These are phyloP conservation scores for Lepisosteus osseus DNA, from an alignment of 2,113 vertebrate species.

Conservation along the genomic window DNA sequence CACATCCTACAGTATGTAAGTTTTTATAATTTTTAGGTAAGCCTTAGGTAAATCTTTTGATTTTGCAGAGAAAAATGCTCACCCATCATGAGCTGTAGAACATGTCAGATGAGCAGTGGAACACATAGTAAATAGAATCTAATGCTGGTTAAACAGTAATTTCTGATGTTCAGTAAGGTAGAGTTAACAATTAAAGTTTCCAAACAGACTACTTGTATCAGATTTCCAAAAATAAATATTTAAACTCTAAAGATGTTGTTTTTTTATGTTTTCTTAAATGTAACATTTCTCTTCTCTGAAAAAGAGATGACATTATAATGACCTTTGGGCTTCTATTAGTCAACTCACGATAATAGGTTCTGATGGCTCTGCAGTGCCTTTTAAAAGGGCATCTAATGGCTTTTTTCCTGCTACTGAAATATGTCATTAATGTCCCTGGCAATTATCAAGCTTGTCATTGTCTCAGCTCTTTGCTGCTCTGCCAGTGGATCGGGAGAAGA, in stretches of 20 bases:
- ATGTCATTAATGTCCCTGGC: conserved; percentile 43
- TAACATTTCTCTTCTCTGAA: conserved; percentile 16
- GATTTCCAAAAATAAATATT: too few species aligned
- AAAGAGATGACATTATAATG: conserved; percentile 23
- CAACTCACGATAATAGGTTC: conserved; percentile 28
- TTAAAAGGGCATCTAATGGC: conserved; percentile 47
- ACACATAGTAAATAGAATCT: too few species aligned
- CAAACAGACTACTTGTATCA: too few species aligned
- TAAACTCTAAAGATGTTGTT: conserved; percentile 6
- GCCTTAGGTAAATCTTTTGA: too few species aligned
- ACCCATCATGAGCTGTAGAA: too few species aligned
- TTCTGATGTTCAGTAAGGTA: too few species aligned
- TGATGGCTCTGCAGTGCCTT: conserved; percentile 39
- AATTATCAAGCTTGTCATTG: conserved; percentile 39
- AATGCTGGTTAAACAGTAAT: too few species aligned
- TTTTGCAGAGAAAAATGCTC: too few species aligned
- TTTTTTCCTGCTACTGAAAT: conserved; percentile 39
- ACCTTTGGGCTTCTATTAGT: conserved; percentile 41
- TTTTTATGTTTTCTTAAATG: conserved; percentile 21
- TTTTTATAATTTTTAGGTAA: too few species aligned
- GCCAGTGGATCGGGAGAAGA: conserved; percentile 19
- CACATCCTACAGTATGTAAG: too few species aligned
- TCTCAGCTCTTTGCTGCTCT: conserved; percentile 30
- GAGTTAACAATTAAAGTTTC: too few species aligned
- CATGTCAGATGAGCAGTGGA: too few species aligned